Evolutionary conservation across 1,140 invertebrate species (phyloP), one percentile per base, ranked within the genome.

Genomic region (Notospermus geniculatus): DNA sequence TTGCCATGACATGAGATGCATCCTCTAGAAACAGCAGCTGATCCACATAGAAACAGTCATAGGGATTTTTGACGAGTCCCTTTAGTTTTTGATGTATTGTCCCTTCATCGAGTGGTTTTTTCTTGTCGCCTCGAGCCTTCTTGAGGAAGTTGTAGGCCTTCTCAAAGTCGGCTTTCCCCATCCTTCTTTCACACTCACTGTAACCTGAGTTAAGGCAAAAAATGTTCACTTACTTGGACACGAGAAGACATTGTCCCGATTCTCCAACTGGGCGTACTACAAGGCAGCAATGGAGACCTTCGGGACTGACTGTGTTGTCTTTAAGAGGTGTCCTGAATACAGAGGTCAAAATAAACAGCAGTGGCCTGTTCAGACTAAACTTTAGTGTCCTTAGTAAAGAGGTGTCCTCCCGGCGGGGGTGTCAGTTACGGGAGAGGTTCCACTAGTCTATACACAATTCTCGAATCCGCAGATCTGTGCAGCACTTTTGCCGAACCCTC

Each of bases 1-100:
- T n/a, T n/a, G n/a, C n/a, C n/a, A n/a, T n/a, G n/a, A n/a, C n/a
- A n/a, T n/a, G n/a, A n/a, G n/a, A n/a, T n/a, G n/a, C n/a, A n/a
- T 77, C 75, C 65, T 81, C 80, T 29, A 80, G 68, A 67, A 81
- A 81, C 7, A 80, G 59, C 19, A 81, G 69, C 59, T 81, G 80
- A 56, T 81, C 80, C 11, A 81, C 74, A 27, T 79, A 62, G 56
- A 81, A 80, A 67, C 80, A 80, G 61, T 78, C 76, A 67, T 71
- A 74, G 2, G 74, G 71, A 62, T 80, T 77, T 50, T 74, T 72
- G 5, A 79, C 73, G 62, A 75, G 70, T 57, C 75, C 53, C 27
- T 69, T 52, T 19, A 80, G 60, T 19, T 74, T 74, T 45, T 71
- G 50, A 27, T 67, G 58, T n/a, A 71, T 70, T 50, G 69, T 43